Conservation (phyloP, 1,140 invertebrate genomes). For the Musca domestica region DNA sequence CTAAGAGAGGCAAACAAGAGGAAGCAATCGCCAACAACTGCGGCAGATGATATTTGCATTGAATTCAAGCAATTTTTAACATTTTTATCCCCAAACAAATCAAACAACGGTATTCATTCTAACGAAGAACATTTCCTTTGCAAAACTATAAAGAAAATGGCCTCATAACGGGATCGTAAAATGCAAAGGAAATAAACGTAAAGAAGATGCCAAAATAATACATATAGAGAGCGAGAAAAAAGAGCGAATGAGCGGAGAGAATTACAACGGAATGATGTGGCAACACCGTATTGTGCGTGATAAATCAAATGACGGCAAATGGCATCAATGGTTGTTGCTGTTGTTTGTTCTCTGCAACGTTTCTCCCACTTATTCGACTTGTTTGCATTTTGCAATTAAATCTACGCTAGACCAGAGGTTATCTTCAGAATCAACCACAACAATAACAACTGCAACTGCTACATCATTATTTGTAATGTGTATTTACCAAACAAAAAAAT, state of each 20-base stretch:
- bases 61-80: too few species aligned
- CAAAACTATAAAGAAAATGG: conserved; percentile 4
- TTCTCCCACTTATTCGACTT: too few species aligned
- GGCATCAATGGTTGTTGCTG: too few species aligned
- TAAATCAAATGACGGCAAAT: too few species aligned
- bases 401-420: too few species aligned
- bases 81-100: neutral
- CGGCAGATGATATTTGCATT: neutral
- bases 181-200: neutral
- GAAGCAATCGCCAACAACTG: neutral
- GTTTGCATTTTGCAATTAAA: too few species aligned
- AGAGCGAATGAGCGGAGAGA: neutral
- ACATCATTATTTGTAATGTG: too few species aligned
- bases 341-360: too few species aligned
- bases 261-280: conserved; percentile 9
- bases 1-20: neutral
- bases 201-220: conserved; percentile 1
- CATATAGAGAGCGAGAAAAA: neutral
- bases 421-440: too few species aligned
- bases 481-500: too few species aligned
- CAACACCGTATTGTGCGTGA: neutral
- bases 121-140: neutral
- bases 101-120: neutral
- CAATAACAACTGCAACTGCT: too few species aligned
- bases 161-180: neutral